Percentiles rank a stretch among this genome's conserved stretches.
phyloP scores from a whole-genome alignment of 2,888 invertebrate species.

The Flexamia atlantica region DNA sequence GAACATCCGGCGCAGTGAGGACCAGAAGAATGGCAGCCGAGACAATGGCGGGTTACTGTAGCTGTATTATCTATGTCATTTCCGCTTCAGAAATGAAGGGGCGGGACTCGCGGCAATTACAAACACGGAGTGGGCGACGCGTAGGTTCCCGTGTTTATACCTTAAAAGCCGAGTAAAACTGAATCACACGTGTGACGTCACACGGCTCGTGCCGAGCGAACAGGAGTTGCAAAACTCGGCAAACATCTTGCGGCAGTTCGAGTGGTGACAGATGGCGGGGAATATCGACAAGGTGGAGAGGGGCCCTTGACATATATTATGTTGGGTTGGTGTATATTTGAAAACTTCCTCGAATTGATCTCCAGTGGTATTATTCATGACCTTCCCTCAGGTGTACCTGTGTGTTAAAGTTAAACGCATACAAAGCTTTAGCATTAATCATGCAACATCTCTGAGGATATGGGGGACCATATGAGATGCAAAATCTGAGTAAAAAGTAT shows the following conservation, averaged over 20 bases:
- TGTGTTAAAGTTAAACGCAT: too few relatives aligned
- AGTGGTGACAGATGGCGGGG: not conserved
- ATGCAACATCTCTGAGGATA: too few relatives aligned
- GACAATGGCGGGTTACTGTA: constrained; percentile 33
- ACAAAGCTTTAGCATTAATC: too few relatives aligned
- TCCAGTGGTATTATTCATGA: too few relatives aligned
- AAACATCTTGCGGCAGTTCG: not conserved
- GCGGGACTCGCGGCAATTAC: constrained; percentile 29
- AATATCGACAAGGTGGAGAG: not conserved
- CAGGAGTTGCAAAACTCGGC: not conserved
- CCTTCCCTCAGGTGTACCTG: too few relatives aligned
- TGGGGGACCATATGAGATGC: too few relatives aligned
- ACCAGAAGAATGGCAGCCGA: constrained; percentile 9
- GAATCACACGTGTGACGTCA: constrained; percentile 36
- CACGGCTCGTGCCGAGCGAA: not conserved
- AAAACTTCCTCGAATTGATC: too few relatives aligned
- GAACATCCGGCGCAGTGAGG: constrained; percentile 16
- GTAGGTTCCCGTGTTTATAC: constrained; percentile 41
- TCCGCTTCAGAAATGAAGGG: constrained; percentile 35
- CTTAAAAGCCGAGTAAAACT: constrained; percentile 36
- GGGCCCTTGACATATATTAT: not conserved
- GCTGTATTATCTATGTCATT: constrained; percentile 41
- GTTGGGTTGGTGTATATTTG: too few relatives aligned
- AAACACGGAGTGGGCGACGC: constrained; percentile 32
- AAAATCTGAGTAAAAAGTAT: too few relatives aligned